These are phyloP conservation scores for Epiblema foenella DNA, from an alignment of 2,888 invertebrate species.

Conservation along the genomic window DNA sequence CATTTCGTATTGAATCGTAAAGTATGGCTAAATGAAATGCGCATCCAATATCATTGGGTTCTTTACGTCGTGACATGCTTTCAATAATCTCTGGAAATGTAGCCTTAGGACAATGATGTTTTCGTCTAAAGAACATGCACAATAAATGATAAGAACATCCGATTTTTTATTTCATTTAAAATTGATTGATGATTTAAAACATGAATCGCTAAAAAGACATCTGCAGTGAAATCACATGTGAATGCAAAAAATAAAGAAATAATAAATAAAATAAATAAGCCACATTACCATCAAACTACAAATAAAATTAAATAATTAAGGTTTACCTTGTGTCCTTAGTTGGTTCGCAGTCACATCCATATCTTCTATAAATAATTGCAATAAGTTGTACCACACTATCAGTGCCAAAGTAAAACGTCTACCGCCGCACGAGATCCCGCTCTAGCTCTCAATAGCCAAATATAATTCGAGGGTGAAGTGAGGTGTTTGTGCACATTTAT, in stretches of 20 bases:
- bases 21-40: slow-evolving; percentile 76
- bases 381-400: slow-evolving; percentile 34
- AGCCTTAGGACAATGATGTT: slow-evolving; percentile 40
- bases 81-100: slow-evolving; percentile 58
- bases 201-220: slow-evolving; percentile 79
- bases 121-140: slow-evolving; percentile 68
- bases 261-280: slow-evolving; percentile 83
- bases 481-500: slow-evolving; percentile 65
- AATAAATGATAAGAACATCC: slow-evolving; percentile 45
- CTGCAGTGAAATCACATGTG: slow-evolving; percentile 85
- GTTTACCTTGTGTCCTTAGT: slow-evolving; percentile 69
- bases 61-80: slow-evolving; percentile 62
- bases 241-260: slow-evolving; percentile 78
- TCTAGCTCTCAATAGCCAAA: slow-evolving; percentile 38
- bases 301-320: slow-evolving; percentile 62
- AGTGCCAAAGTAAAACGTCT: slow-evolving; percentile 41
- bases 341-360: slow-evolving; percentile 55
- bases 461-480: slow-evolving; percentile 52
- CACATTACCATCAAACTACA: slow-evolving; percentile 79
- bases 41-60: slow-evolving; percentile 67
- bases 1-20: slow-evolving; percentile 6
- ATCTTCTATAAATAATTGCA: slow-evolving; percentile 63
- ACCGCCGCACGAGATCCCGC: slow-evolving; percentile 23
- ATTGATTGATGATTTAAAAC: slow-evolving; percentile 54
- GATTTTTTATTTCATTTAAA: slow-evolving; percentile 38